phyloP scores from a whole-genome alignment of 2,113 vertebrate genomes.

The Sakesphorus luctuosus region DNA sequence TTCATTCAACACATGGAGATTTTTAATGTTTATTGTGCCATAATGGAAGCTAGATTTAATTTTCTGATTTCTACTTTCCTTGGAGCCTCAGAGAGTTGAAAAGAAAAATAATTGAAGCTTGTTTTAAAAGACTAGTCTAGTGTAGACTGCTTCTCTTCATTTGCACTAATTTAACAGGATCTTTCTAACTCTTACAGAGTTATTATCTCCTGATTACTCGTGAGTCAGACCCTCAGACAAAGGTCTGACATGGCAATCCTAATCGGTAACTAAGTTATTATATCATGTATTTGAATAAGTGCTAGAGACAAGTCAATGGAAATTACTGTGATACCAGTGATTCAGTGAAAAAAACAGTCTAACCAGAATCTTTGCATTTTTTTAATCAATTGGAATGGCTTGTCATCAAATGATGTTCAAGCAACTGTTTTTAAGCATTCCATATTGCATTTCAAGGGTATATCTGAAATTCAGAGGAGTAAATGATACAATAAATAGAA shows the following conservation, averaged over 20 bases:
- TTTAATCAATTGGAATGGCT: background rate
- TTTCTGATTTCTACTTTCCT: background rate
- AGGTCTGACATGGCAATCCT: background rate
- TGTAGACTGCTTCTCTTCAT: background rate
- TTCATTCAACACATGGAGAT: background rate
- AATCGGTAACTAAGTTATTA: background rate
- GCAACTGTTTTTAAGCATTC: background rate
- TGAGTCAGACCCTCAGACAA: background rate
- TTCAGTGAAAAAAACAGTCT: background rate
- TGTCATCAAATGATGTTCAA: background rate
- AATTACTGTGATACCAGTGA: background rate
- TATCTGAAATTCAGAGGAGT: background rate
- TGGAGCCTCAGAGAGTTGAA: background rate
- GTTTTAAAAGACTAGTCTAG: background rate
- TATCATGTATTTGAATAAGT: constrained; percentile 1
- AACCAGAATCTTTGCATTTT: background rate
- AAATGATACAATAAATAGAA: background rate
- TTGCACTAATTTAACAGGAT: background rate
- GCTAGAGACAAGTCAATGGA: background rate
- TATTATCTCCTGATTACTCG: background rate
- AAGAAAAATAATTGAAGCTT: background rate
- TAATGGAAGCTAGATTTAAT: background rate
- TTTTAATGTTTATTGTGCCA: background rate
- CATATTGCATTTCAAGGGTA: background rate
- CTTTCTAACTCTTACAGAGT: background rate